Evolutionary conservation across 2,888 invertebrate species (phyloP).

Genomic region (Portevinia maculata): DNA sequence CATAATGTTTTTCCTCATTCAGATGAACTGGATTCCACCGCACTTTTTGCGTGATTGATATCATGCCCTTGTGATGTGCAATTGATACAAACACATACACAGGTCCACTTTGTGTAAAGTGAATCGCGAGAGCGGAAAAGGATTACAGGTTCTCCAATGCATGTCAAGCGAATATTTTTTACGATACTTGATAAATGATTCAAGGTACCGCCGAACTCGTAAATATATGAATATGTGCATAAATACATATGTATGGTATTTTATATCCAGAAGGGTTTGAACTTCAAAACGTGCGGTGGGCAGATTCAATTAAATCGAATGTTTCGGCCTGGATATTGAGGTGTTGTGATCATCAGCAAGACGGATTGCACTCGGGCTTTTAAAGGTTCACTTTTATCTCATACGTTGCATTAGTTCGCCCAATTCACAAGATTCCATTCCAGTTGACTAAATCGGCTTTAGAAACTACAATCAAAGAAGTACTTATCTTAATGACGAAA

Average conservation of each 20-base stretch:
- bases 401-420: too few species aligned
- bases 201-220: not conserved
- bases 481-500: too few species aligned
- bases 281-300: not conserved
- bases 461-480: too few species aligned
- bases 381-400: too few species aligned
- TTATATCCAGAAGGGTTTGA: not conserved
- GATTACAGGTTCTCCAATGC: slow-evolving; percentile 33
- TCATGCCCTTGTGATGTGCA: slow-evolving; percentile 50
- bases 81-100: slow-evolving; percentile 10
- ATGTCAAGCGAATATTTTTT: slow-evolving; percentile 26
- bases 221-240: too few species aligned
- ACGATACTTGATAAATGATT: slow-evolving; percentile 15
- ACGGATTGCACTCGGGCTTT: too few species aligned
- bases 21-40: slow-evolving; percentile 45
- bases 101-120: not conserved
- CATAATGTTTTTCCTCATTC: slow-evolving; percentile 36
- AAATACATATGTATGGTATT: too few species aligned
- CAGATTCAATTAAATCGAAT: too few species aligned
- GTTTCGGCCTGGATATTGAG: too few species aligned
- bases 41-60: slow-evolving; percentile 52
- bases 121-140: slow-evolving; percentile 8
- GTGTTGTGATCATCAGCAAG: too few species aligned
- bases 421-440: too few species aligned
- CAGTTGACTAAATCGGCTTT: too few species aligned